Percentiles rank a stretch among this genome's conserved stretches.
Conservation (phyloP, 2,888 invertebrate species). For the Drosophila atroscutellata region DNA sequence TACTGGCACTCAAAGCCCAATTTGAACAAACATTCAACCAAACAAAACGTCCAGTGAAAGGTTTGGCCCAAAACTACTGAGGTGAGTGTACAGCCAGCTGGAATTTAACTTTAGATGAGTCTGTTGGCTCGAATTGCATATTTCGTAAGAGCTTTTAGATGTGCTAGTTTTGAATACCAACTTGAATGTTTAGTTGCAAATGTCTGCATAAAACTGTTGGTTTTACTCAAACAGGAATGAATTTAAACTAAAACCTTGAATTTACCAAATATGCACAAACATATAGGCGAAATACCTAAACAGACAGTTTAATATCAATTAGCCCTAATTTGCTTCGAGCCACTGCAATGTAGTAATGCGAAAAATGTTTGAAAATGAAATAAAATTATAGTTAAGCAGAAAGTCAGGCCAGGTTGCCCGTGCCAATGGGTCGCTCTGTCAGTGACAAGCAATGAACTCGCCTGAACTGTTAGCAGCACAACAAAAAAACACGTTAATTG, state of each 20-base stretch:
- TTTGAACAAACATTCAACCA: conserved; percentile 29
- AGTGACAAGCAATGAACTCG: conserved; percentile 57
- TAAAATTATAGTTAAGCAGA: conserved; percentile 15
- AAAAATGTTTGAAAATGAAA: conserved; percentile 29
- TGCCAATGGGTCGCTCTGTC: conserved; percentile 46
- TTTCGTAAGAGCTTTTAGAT: neutral
- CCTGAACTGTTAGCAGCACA: conserved; percentile 42
- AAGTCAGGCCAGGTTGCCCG: conserved; percentile 31
- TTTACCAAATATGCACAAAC: neutral
- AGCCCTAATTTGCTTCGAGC: neutral
- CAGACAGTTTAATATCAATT: neutral
- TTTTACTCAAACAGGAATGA: neutral
- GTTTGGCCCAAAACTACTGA: neutral
- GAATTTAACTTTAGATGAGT: neutral
- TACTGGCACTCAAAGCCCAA: conserved; percentile 38
- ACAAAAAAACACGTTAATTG: conserved; percentile 59
- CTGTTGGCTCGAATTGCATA: neutral
- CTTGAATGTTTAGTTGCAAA: neutral
- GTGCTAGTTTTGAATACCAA: conserved; percentile 8
- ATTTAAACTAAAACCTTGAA: neutral
- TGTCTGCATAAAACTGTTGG: neutral
- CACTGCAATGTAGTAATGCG: conserved; percentile 2
- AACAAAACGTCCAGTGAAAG: conserved; percentile 19
- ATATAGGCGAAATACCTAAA: neutral
- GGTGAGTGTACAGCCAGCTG: neutral